These are phyloP conservation scores for Hemicrepidius hirtus DNA, from an alignment of 2,888 invertebrate genomes.

Conservation along the genomic window DNA sequence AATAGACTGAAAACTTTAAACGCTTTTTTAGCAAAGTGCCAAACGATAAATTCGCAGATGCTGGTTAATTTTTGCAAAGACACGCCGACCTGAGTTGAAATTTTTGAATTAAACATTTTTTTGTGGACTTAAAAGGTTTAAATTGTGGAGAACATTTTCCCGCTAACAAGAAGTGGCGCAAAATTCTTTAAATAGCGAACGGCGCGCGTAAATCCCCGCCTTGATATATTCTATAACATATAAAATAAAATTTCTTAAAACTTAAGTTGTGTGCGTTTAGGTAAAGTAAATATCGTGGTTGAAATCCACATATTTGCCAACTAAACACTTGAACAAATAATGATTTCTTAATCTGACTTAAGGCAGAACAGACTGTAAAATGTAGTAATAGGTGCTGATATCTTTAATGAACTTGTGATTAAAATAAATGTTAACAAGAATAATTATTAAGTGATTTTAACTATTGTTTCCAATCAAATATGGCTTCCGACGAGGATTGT, in stretches of 20 bases:
- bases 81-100: not conserved
- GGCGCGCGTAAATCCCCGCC: not conserved
- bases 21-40: slow-evolving; percentile 1
- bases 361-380: slow-evolving; percentile 43
- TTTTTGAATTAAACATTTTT: not conserved
- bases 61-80: not conserved
- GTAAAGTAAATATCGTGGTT: slow-evolving; percentile 38
- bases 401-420: slow-evolving; percentile 49
- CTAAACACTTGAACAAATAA: slow-evolving; percentile 42
- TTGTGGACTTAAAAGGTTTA: no score
- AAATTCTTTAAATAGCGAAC: not conserved
- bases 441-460: slow-evolving; percentile 52
- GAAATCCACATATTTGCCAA: slow-evolving; percentile 38
- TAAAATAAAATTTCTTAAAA: slow-evolving; percentile 3
- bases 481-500: slow-evolving; percentile 72
- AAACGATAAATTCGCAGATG: not conserved
- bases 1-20: not conserved
- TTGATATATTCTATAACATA: not conserved
- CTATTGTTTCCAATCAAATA: slow-evolving; percentile 57
- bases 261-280: slow-evolving; percentile 27
- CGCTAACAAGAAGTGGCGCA: slow-evolving; percentile 9
- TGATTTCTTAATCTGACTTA: slow-evolving; percentile 44
- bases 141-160: not conserved
- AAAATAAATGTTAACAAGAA: slow-evolving; percentile 40
- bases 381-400: slow-evolving; percentile 45